phyloP scores from a whole-genome alignment of 2,888 invertebrate genomes.

The Nomada lathburiana region DNA sequence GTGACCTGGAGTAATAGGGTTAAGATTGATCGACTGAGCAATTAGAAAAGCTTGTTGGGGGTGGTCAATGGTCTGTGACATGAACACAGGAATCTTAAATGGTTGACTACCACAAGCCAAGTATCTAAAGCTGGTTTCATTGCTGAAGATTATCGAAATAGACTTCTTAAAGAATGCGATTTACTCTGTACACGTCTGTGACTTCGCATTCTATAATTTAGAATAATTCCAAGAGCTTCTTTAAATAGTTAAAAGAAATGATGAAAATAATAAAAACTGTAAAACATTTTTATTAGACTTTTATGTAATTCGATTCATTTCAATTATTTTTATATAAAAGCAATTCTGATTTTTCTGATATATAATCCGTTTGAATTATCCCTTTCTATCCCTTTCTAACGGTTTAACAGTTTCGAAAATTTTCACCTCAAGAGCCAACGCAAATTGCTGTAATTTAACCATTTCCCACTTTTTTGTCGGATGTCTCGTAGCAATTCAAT shows the following conservation, averaged over 20 bases:
- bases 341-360: no score
- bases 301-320: no score
- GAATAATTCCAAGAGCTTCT: no score
- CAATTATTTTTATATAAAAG: no score
- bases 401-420: not conserved
- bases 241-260: no score
- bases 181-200: not conserved
- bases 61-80: conserved; percentile 23
- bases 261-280: no score
- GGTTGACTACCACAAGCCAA: not conserved
- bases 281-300: no score
- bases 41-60: conserved; percentile 16
- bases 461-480: not conserved
- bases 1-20: not conserved
- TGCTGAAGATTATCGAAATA: not conserved
- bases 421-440: not conserved
- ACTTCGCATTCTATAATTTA: no score
- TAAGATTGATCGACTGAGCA: not conserved
- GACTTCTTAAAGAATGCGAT: not conserved
- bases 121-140: not conserved
- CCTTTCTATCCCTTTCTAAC: not conserved
- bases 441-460: not conserved
- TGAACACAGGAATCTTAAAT: conserved; percentile 17
- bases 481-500: not conserved
- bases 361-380: not conserved